Percentiles rank a stretch among this genome's conserved stretches.
Evolutionary conservation across 1,140 invertebrate genomes (phyloP).

Genomic region (Frieseomelitta varia): DNA sequence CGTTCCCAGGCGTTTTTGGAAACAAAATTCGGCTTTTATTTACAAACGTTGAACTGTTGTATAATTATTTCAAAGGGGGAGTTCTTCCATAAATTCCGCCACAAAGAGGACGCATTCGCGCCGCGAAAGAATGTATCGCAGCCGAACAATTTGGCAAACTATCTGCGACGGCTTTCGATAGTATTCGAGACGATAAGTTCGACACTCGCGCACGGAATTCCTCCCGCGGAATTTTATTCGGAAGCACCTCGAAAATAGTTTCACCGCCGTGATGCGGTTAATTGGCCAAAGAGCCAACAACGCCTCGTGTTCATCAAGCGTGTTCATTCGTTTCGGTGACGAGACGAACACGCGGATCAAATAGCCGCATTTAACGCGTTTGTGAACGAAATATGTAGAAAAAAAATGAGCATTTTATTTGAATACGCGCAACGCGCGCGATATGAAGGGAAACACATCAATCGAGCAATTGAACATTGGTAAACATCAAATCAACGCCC

Average conservation of each 20-base stretch:
- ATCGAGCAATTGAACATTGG: background rate
- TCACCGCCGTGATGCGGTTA: background rate
- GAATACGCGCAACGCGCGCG: background rate
- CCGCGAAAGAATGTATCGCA: background rate
- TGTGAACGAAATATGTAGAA: background rate
- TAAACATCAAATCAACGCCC: background rate
- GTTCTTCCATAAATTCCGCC: background rate
- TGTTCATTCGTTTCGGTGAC: too few relatives aligned
- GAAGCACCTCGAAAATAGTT: background rate
- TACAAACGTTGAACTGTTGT: too few relatives aligned
- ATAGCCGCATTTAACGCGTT: background rate
- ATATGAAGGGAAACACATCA: too few relatives aligned
- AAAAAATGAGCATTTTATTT: background rate
- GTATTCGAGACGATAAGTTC: too few relatives aligned
- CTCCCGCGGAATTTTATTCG: background rate
- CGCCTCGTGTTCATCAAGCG: background rate
- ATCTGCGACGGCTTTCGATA: background rate
- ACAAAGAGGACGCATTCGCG: background rate
- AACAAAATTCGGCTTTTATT: too few relatives aligned
- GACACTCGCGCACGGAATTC: background rate
- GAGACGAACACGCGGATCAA: background rate
- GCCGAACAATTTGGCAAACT: slow-evolving; percentile 1
- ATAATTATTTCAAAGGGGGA: background rate
- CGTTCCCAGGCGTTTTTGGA: too few relatives aligned
- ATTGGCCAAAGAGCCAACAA: background rate